Base-by-base conservation (phyloP, 2,888 invertebrate genomes). In the Epinotia nisella region DNA sequence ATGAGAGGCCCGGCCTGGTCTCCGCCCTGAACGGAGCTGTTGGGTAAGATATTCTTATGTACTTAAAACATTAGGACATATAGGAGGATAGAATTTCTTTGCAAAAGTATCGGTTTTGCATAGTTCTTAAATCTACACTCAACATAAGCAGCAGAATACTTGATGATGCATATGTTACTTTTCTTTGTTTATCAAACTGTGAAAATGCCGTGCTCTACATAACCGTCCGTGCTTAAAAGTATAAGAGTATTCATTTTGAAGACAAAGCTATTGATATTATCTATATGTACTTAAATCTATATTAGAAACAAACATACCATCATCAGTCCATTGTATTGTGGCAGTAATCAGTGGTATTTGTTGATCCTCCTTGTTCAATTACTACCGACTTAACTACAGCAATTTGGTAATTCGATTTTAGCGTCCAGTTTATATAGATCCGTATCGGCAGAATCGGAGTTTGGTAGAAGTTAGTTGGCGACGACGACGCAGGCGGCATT, bases 1-100 rank as follows among this genome's bases (percentile, higher is more conserved):
- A 92, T 91, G 93, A 93, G 84, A 83, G 93, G 82, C 92, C 93
- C 74, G 89, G 90, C 76, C 81, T 91, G 84, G 92, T 92, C 84
- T 88, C 89, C 86, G 85, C 90, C 86, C 86, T 93, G 86, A 92
- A 92, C 91, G 90, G 90, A 84, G 84, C 86, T 77, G 88, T 90
- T 79, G 92, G 93, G 93, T 93, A 90, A 91, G 84, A 68, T 55
- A 19, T 4, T 45, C 35, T 64, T 68, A 5, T 39, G n/a, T 53
- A 55, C 21, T 64, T n/a, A n/a, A n/a, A n/a, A n/a, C n/a, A 24
- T 55, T 15, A 3, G 3, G 11, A 41, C 15, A 45, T n/a, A n/a
- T n/a, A n/a, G n/a, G n/a, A 13, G 45, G 15, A 45, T 3, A 45
- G 3, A 45, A 45, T 45, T 0, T 45, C 13, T 15, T 3, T 15